A percentile compares a stretch with the other conserved stretches of the same genome.
These are phyloP conservation scores for Mantis religiosa DNA, from an alignment of 2,888 invertebrate genomes.

Conservation along the genomic window DNA sequence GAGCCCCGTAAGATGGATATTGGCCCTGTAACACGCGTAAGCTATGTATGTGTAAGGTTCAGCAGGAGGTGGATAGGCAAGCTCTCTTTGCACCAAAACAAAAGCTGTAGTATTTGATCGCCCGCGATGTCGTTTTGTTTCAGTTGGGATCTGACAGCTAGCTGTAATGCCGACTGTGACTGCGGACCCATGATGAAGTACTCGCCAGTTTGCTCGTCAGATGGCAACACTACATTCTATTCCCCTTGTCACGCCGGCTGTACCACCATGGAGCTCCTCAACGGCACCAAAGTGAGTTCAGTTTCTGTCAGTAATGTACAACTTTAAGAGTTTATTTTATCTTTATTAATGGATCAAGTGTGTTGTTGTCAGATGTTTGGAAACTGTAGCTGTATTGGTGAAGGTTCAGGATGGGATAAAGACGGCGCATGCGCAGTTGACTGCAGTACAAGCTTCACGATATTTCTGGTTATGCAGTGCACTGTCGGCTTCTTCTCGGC, in stretches of 20 bases:
- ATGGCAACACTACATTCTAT: slow-evolving; percentile 43
- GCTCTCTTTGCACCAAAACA: too few relatives aligned
- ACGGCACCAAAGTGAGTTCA: slow-evolving; percentile 31
- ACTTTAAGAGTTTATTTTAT: too few relatives aligned
- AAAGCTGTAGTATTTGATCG: too few relatives aligned
- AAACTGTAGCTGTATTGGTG: slow-evolving; percentile 25
- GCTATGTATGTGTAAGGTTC: too few relatives aligned
- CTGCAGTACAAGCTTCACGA: slow-evolving; percentile 35
- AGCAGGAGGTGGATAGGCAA: too few relatives aligned
- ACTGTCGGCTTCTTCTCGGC: slow-evolving; percentile 37
- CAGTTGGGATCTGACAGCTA: slow-evolving; percentile 36
- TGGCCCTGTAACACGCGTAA: too few relatives aligned
- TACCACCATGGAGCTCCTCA: slow-evolving; percentile 24
- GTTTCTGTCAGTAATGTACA: too few relatives aligned
- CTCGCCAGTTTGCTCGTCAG: slow-evolving; percentile 44
- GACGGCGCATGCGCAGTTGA: slow-evolving; percentile 35
- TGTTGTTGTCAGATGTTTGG: slow-evolving; percentile 12
- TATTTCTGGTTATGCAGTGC: slow-evolving; percentile 36
- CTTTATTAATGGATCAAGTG: too few relatives aligned
- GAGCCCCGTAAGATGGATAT: too few relatives aligned
- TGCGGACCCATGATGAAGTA: slow-evolving; percentile 39
- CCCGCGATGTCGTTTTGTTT: not conserved
- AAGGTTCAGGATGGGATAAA: slow-evolving; percentile 20
- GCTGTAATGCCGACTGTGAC: slow-evolving; percentile 41
- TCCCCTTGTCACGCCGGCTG: slow-evolving; percentile 53